Base-by-base conservation (phyloP, 2,797 vertebrate species). In the Poecilia velifera region DNA sequence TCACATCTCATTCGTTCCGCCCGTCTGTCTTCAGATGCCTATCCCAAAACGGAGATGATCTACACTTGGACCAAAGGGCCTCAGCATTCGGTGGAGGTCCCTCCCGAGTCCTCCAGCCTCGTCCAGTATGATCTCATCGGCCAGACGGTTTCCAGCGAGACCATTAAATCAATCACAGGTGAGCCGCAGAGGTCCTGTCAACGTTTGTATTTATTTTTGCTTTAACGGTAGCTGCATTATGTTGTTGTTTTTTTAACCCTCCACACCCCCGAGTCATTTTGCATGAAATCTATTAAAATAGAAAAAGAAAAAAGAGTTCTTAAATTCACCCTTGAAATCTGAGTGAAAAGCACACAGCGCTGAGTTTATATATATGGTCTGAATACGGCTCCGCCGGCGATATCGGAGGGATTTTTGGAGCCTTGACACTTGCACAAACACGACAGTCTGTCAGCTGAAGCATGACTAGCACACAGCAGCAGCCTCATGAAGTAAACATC, bases 21-120 rank as follows among this genome's bases (percentile, higher is more conserved):
- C 78, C 79, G 25, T 86, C 72, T 88, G 43, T 82, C 82, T 71
- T 84, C 95, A 99, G 98, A 99, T 95, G 98, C 98, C 41, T 99
- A 99, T 90, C 98, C 98, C 18, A 99, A 97, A 95, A 99, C 97
- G 68, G 98, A 99, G 95, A 97, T 99, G 96, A 97, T 99, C 93
- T 99, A 99, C 89, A 99, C 97, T 0, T 99, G 98, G 98, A 99
- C 97, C 84, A 99, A 99, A 96, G 98, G 98, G 74, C 98, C 98
- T 0, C 90, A 98, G 92, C 95, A 98, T 81, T 99, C 98, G 28
- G 98, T 99, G 90, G 98, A 99, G 94, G 98, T 99, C 68, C 98
- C 98, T 43, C 95, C 97, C 80, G 98, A 99, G 91, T 99, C 98
- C 73, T 99, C 98, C 90, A 99, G 98, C 91, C 97, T 99, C 73